Conservation (phyloP, 2,888 invertebrate genomes). For the Clitarchus hookeri region DNA sequence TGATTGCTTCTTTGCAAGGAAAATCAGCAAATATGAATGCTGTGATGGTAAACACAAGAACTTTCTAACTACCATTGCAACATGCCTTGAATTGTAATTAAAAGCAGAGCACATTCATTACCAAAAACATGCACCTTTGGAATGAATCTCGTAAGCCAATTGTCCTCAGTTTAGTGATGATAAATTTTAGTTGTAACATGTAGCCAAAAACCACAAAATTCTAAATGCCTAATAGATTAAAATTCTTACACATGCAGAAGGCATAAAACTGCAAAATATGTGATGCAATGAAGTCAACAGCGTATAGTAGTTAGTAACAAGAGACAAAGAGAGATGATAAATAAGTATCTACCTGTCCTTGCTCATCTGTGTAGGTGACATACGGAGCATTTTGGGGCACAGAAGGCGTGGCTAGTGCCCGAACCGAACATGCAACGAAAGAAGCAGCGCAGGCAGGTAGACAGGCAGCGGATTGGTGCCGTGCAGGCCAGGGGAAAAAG, state of each 20-base stretch:
- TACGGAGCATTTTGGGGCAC: slow-evolving; percentile 89
- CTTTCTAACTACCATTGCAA: slow-evolving; percentile 24
- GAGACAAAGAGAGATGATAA: slow-evolving; percentile 28
- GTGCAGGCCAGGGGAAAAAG: slow-evolving; percentile 39
- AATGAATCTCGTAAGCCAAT: not conserved
- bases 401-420: slow-evolving; percentile 50
- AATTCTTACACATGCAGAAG: slow-evolving; percentile 14
- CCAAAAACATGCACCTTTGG: slow-evolving; percentile 12
- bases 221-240: not conserved
- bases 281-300: not conserved
- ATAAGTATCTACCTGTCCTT: slow-evolving; percentile 80
- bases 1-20: not conserved
- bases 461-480: slow-evolving; percentile 21
- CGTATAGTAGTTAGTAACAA: not conserved
- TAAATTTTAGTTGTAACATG: not conserved
- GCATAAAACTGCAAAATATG: slow-evolving; percentile 6
- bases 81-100: slow-evolving; percentile 26
- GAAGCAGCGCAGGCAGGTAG: slow-evolving; percentile 39
- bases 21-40: slow-evolving; percentile 23
- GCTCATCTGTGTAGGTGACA: slow-evolving; percentile 94
- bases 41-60: slow-evolving; percentile 20
- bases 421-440: slow-evolving; percentile 40
- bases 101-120: slow-evolving; percentile 29
- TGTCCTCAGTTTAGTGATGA: not conserved
- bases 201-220: slow-evolving; percentile 8